Evolutionary conservation across 2,113 vertebrate species (phyloP), one percentile per base, ranked within the genome.

Genomic region (Thunnus maccoyii): DNA sequence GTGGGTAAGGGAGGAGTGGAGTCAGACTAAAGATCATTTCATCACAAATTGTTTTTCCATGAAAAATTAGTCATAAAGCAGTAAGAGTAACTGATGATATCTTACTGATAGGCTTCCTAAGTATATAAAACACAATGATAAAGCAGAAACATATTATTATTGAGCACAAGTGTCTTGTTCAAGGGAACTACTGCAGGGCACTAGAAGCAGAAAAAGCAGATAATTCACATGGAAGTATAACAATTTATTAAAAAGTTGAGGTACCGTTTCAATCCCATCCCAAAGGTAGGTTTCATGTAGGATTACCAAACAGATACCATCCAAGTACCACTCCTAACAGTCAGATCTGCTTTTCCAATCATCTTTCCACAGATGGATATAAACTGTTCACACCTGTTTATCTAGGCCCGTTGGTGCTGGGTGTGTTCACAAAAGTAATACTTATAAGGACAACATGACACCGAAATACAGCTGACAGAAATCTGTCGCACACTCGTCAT

Each of bases 391-490:
- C 85, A 64, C 57, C 54, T 20, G 41, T 47, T 76, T 8, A 60
- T 1, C n/a, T 17, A 9, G 50, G 61, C 27, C 61, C 27, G 17
- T 25, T n/a, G 56, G 51, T 6, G 52, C 2, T 30, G 41, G 82
- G 69, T 48, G 82, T 56, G 78, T 67, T 84, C 58, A 32, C 48
- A n/a, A 52, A 58, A 47, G 25, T 9, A 14, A n/a, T 14, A 30
- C 65, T 67, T 0, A 6, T n/a, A 63, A 22, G 2, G 14, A 72
- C 18, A 48, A 20, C 17, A 48, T 2, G 50, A 25, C n/a, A 25
- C 47, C 47, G 54, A 73, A n/a, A 84, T 14, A 1, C 48, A 52
- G 54, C 46, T 55, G 62, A 67, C 25, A 17, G 55, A 72, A 17
- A 46, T 52, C 73, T 14, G 15, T 54, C 22, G 44, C 60, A 17